phyloP scores from a whole-genome alignment of 1,140 invertebrate genomes.

The Neomicropteryx cornuta region DNA sequence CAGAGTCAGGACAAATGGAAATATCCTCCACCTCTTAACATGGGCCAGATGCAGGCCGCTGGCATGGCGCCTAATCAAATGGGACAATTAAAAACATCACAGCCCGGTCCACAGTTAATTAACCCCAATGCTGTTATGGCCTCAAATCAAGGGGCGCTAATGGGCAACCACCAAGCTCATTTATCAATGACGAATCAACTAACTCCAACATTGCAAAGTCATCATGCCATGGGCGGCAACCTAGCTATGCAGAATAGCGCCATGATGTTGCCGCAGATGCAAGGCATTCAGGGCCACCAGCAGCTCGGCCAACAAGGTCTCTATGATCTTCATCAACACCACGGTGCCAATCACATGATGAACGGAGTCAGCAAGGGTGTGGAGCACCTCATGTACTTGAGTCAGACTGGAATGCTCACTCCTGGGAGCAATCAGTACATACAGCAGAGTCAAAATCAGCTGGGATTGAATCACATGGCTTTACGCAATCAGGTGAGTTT shows the following conservation, averaged over 20 bases:
- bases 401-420: constrained; percentile 51
- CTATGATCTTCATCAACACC: constrained; percentile 43
- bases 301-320: constrained; percentile 36
- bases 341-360: constrained; percentile 36
- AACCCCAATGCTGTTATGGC: constrained; percentile 44
- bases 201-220: constrained; percentile 31
- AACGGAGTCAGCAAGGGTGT: constrained; percentile 47
- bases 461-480: constrained; percentile 43
- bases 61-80: constrained; percentile 22
- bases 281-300: constrained; percentile 32
- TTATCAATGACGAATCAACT: constrained; percentile 34
- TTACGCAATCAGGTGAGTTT: constrained; percentile 40
- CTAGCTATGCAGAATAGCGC: constrained; percentile 23
- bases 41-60: constrained; percentile 31
- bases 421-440: constrained; percentile 52
- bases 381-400: constrained; percentile 56
- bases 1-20: constrained; percentile 66
- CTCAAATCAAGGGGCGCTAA: constrained; percentile 40
- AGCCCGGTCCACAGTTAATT: constrained; percentile 42
- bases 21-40: constrained; percentile 37
- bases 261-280: constrained; percentile 32
- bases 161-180: constrained; percentile 33
- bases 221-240: constrained; percentile 26
- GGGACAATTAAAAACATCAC: constrained; percentile 35
- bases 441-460: constrained; percentile 45